Base-by-base conservation (phyloP, 2,113 vertebrate genomes). In the Albula goreensis region DNA sequence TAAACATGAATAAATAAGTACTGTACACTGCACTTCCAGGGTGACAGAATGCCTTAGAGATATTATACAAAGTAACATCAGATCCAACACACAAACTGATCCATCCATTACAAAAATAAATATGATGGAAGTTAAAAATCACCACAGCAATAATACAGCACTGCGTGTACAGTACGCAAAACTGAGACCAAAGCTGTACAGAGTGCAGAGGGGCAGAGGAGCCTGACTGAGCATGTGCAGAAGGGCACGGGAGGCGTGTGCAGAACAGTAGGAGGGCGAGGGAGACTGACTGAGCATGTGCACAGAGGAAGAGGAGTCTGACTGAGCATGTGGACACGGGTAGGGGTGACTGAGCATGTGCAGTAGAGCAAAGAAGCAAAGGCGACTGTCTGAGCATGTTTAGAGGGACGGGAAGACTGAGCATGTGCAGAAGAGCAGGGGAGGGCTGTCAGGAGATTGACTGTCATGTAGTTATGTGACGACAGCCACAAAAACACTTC, bases 1-100 rank as follows among this genome's bases (percentile, higher is more conserved):
- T 87, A 85, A 79, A 86, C 70, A 92, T 41, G 31, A 91, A 91
- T 91, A 92, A 93, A 92, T 91, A 92, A 41, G 78, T 57, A 63
- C 15, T 25, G 80, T 91, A 81, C 85, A 82, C 85, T 49, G 12
- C 74, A 49, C 56, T 79, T 66, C 8, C 17, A 74, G 6, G 86
- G 82, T 79, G 50, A 60, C 83, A 87, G 50, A 80, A 87, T 60
- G 83, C 51, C 48, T 19, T 22, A 85, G 70, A 70, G 86, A 90
- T 83, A 52, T 85, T 80, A 90, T 50, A 4, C 50, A 81, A 25
- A 49, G 50, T 60, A 79, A 48, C 22, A 13, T 52, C 63, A 22
- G 63, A 70, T n/a, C 63, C 22, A 70, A 70, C 70, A 49, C 50
- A 57, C 31, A 9, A 79, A 74, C 4, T 12, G 41, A 63, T 86